Percentiles rank a stretch among this genome's conserved stretches.
Conservation (phyloP, 2,113 vertebrate species). For the Hyaena hyaena region DNA sequence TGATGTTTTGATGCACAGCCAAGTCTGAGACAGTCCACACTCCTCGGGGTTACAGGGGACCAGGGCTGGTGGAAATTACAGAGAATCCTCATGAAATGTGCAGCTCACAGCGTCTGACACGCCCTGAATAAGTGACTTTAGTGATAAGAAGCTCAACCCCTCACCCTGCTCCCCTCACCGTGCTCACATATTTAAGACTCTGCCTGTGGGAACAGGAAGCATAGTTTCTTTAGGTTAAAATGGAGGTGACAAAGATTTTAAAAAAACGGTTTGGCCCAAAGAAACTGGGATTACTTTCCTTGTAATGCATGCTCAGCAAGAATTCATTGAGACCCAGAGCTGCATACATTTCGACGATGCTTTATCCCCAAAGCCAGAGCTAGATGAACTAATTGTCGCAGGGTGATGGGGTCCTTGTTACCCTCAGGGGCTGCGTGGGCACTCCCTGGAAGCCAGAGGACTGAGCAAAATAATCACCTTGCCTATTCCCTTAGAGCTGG, state of each 20-base stretch:
- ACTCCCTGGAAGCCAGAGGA: background rate
- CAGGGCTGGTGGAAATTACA: background rate
- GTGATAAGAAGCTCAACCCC: background rate
- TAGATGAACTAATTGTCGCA: background rate
- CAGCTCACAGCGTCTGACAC: too few species aligned
- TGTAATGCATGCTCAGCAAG: background rate
- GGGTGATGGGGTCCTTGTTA: background rate
- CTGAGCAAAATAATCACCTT: background rate
- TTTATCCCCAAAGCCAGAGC: background rate
- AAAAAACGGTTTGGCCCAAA: background rate
- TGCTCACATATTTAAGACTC: background rate
- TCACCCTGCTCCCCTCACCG: background rate
- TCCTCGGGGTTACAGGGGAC: background rate
- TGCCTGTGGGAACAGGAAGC: background rate
- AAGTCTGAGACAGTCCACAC: background rate
- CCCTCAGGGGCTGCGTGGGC: background rate
- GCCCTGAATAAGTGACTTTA: background rate
- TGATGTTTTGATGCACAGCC: background rate
- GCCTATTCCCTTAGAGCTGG: background rate
- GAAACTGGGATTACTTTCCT: background rate
- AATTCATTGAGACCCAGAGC: background rate
- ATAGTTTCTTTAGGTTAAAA: background rate
- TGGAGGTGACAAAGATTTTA: background rate
- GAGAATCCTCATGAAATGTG: rapidly evolving
- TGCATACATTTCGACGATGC: background rate